Base-by-base conservation (phyloP, 2,113 vertebrate species). In the Hippocampus mohnikei region DNA sequence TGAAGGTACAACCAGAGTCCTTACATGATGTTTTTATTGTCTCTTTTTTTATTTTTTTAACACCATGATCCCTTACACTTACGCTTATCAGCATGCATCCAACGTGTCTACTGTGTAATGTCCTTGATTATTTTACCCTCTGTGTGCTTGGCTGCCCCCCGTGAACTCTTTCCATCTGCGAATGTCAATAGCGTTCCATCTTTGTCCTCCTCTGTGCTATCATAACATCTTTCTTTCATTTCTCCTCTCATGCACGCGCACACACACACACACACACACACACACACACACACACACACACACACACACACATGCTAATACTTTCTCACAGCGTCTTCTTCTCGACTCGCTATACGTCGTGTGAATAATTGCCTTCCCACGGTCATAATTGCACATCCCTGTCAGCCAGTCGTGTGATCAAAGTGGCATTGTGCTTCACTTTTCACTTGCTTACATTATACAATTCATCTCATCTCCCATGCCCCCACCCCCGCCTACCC, bases 1-100 rank as follows among this genome's bases (percentile, higher is more conserved):
- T 98, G 95, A 99, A 99, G 97, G 97, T 98, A 98, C 94, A 82
- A 33, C 67, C 80, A 60, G 74, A 78, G 80, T 78, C 65, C 84
- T 79, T 85, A 65, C 73, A 41, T 81, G 88, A 89, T 92, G 88
- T 90, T 87, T 75, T 79, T 52, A 12, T 53, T 48, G 18, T 15
- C 13, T 64, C 2, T 63, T 12, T n/a, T 21, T 18, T 62, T 21
- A 9, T 8, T 46, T 25, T 50, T 5, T 66, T 27, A 48, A 48
- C 29, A 11, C 60, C 66, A 75, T 8, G 11, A 69, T 76, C 76
- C 61, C 78, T 33, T 50, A 58, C 81, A 33, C 5, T 33, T 33
- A 5, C 44, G 67, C 76, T 76, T 78, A 67, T 74, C 82, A 81
- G 91, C 91, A 92, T 92, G 90, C 73, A 70, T 77, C 84, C 74